Base-by-base conservation (phyloP, 2,113 vertebrate genomes). In the Scatophagus argus region DNA sequence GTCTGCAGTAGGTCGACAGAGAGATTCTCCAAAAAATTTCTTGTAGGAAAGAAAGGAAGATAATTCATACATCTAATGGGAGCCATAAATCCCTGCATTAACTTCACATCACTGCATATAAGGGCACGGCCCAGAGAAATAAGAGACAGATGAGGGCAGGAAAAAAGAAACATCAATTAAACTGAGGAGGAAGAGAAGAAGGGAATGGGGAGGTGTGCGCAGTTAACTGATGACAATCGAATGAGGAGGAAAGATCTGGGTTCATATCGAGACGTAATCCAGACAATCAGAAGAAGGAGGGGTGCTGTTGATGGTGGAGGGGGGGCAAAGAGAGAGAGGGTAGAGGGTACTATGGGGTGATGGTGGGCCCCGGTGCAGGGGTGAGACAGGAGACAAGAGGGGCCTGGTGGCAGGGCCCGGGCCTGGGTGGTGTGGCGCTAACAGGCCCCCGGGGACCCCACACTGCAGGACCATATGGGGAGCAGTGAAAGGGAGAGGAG, bases 391-490 rank as follows among this genome's bases (percentile, higher is more conserved):
- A 84, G 89, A 78, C 49, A 78, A 75, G 77, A 87, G 83, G 77
- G 87, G 88, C 81, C 85, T 85, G 83, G 88, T 89, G 91, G 96
- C 91, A 94, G 93, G 94, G 94, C 94, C 93, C 89, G 92, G 94
- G 95, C 93, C 93, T 94, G 95, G 94, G 93, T 93, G 96, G 95
- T 93, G 94, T 93, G 93, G 96, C 93, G 96, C 96, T 98, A 98
- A 98, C 97, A 97, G 96, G 96, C 93, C 98, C 96, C 96, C 70
- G 71, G 98, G 96, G 98, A 95, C 94, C 94, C 87, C 46, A 93
- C 93, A 91, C 95, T 95, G 96, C 94, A 96, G 94, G 95, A 95
- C 95, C 97, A 99, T 98, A 99, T 99, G 98, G 97, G 96, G 95
- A 94, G 93, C 89, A 96, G 95, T 96, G 96, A 97, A 97, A 96